These are phyloP conservation scores for Cryptoprocta ferox DNA, from an alignment of 2,797 vertebrate species.

Conservation along the genomic window DNA sequence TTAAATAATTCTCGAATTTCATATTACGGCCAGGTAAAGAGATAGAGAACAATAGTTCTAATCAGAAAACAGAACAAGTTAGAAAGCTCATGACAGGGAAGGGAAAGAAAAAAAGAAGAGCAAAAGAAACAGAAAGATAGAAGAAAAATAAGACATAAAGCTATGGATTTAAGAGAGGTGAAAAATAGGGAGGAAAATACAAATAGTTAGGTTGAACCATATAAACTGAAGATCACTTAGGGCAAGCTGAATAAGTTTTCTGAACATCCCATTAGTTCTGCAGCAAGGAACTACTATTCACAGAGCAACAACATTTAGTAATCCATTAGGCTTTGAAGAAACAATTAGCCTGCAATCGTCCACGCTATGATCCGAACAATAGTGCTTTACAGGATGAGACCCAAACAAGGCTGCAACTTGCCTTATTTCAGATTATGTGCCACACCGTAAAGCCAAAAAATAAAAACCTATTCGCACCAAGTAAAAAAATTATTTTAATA, in stretches of 20 bases:
- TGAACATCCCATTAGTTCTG: background rate
- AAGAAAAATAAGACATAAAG: slow-evolving; percentile 24
- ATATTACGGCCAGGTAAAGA: slow-evolving; percentile 6
- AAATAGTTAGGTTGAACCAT: background rate
- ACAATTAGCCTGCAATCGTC: background rate
- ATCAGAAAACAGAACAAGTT: slow-evolving; percentile 4
- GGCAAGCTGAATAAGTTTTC: background rate
- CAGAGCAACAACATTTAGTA: background rate
- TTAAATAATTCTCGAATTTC: slow-evolving; percentile 39
- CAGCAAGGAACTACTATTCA: background rate
- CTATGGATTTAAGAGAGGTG: background rate
- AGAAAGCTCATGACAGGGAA: background rate
- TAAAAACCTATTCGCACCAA: background rate
- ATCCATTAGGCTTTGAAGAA: slow-evolving; percentile 15
- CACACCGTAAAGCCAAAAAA: background rate
- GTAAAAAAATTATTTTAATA: background rate
- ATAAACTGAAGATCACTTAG: background rate
- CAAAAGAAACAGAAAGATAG: background rate
- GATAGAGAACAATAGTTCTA: slow-evolving; percentile 19
- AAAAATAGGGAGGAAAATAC: slow-evolving; percentile 1
- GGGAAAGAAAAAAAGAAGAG: background rate
- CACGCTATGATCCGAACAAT: background rate
- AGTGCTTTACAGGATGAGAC: background rate
- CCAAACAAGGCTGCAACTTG: background rate
- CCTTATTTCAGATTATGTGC: slow-evolving; percentile 7